Base-by-base conservation (phyloP, 2,113 vertebrate genomes). In the Ctenodactylus gundi region DNA sequence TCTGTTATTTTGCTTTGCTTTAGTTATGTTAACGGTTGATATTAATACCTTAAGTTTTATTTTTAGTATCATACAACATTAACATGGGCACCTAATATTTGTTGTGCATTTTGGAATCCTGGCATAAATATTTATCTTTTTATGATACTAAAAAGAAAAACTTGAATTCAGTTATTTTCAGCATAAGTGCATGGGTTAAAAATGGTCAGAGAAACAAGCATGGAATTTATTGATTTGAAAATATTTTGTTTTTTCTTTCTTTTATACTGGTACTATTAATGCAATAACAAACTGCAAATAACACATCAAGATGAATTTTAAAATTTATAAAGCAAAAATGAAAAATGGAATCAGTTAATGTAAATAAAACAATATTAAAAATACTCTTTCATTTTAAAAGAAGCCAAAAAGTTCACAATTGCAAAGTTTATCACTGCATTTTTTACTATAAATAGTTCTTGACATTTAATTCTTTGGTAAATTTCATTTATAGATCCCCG, bases 401-500 rank as follows among this genome's bases (percentile, higher is more conserved):
- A 13, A 91, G 65, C 13, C 4, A 90, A 70, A 94, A 96, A 84
- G 49, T 55, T 94, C 83, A 96, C 93, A 68, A 91, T 80, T 84
- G 57, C 67, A 97, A 96, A 90, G 25, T 13, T 46, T 85, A 49
- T 36, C 85, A 49, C 11, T 87, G 0, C 57, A 20, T 93, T 96
- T 97, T 94, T 94, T 72, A 64, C 67, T 91, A 77, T 94, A 90
- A 57, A 75, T 96, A 83, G 41, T 92, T 98, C 94, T 96, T 93
- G 83, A 96, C 96, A 92, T 95, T 93, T 97, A 98, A 98, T 97
- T 98, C 94, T 95, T 97, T 91, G 90, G 75, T 95, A 84, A 96
- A 96, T 98, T 98, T 98, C 94, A 97, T 98, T 97, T 98, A 93
- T 80, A 85, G 93, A 96, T 98, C 94, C 96, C 85, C 87, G 95